A percentile compares a stretch with the other conserved stretches of the same genome.
Conservation (phyloP, 2,113 vertebrate genomes). For the Myrmecophaga tridactyla region DNA sequence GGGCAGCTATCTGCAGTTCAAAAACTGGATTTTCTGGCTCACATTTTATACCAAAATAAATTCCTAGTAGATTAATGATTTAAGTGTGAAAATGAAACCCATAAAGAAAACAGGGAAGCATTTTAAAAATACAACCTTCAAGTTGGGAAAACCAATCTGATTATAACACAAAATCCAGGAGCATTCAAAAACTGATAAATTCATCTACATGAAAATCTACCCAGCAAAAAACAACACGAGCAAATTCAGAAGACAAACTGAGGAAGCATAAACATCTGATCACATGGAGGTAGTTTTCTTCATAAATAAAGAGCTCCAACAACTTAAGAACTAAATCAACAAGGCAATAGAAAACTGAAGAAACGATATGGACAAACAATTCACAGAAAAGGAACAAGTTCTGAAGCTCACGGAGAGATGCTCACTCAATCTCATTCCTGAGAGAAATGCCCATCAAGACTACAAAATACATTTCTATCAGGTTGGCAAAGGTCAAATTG, state of each 20-base stretch:
- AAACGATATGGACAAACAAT: fast-evolving
- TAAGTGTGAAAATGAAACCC: neutral
- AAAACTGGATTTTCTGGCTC: neutral
- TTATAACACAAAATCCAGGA: neutral
- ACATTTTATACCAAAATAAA: neutral
- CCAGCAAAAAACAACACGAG: fast-evolving
- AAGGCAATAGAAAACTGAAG: neutral
- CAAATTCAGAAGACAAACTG: neutral
- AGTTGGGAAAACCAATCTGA: neutral
- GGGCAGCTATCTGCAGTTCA: too few species aligned
- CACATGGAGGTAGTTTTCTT: neutral
- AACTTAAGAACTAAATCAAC: neutral
- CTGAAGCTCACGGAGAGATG: neutral
- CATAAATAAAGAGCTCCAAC: neutral
- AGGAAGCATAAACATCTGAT: neutral
- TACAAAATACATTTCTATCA: fast-evolving
- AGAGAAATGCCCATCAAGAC: fast-evolving
- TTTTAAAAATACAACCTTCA: too few species aligned
- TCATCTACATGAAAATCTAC: neutral
- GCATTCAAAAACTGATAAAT: neutral
- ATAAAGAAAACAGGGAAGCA: neutral
- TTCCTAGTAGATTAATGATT: neutral
- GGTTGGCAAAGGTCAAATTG: neutral
- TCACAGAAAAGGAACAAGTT: neutral
- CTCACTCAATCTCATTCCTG: too few species aligned